A percentile compares a stretch with the other conserved stretches of the same genome.
phyloP scores from a whole-genome alignment of 2,888 invertebrate species.

The Helobdella robusta region DNA sequence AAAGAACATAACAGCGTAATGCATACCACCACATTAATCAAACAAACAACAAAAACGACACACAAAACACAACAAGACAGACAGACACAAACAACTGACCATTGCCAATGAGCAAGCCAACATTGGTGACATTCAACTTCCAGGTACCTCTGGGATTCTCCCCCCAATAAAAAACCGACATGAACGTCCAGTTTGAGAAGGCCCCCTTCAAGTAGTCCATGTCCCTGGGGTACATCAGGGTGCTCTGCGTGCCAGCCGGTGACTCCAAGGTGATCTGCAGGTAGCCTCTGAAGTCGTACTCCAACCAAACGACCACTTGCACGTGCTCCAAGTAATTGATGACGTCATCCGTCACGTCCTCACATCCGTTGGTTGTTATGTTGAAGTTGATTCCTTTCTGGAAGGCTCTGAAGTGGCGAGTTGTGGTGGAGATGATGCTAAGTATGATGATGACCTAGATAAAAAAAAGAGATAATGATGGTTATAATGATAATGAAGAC shows the following conservation, averaged over 20 bases:
- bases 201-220: slow-evolving; percentile 78
- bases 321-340: slow-evolving; percentile 94
- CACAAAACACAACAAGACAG: too few species aligned
- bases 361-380: slow-evolving; percentile 43
- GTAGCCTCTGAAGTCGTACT: slow-evolving; percentile 81
- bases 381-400: slow-evolving; percentile 22
- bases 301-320: slow-evolving; percentile 80
- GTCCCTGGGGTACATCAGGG: slow-evolving; percentile 56
- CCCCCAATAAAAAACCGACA: slow-evolving; percentile 97
- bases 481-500: too few species aligned
- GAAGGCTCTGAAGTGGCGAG: slow-evolving; percentile 29
- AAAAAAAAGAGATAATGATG: too few species aligned
- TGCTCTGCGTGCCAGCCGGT: slow-evolving; percentile 37
- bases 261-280: slow-evolving; percentile 62
- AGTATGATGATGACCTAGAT: too few species aligned
- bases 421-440: too few species aligned
- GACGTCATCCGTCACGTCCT: slow-evolving; percentile 47
- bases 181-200: slow-evolving; percentile 96
- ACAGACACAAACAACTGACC: too few species aligned
- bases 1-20: too few species aligned
- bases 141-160: slow-evolving; percentile 85
- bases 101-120: too few species aligned
- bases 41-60: too few species aligned
- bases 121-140: slow-evolving; percentile 76
- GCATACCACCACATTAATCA: too few species aligned